Evolutionary conservation across 2,113 vertebrate species (phyloP), one percentile per base, ranked within the genome.

Genomic region (Ascaphus truei): DNA sequence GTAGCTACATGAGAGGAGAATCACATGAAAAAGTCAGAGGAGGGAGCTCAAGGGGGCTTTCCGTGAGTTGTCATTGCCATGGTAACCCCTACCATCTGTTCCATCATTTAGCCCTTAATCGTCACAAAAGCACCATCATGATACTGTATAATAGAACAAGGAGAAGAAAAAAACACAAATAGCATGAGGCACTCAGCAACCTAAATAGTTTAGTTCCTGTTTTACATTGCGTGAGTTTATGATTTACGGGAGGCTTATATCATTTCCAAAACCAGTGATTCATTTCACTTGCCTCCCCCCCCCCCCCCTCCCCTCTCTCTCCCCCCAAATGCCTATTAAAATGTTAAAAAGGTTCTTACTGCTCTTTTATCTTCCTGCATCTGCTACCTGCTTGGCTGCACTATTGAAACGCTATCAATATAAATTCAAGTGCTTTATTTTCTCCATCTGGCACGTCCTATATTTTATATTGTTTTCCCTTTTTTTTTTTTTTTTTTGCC

Each of bases 51-150:
- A 1, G 16, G 60, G 58, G 41, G 75, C 57, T 64, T 74, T 75
- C 51, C 45, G 20, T 29, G 1, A 41, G 66, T 75, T 77, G 73
- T 76, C 71, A 80, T 77, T 75, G 66, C 79, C 68, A 77, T 81
- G 72, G 76, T 79, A 82, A 81, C 68, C 8, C 36, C 57, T 43
- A 68, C 56, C 36, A 41, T 62, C 36, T 73, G 68, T 25, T 76
- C 63, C 43, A 66, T 76, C 59, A 75, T 61, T 75, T 29, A 22
- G 29, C 26, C 22, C 50, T 39, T 33, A 61, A 37, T 39, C 47
- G 74, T 73, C 48, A 75, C 27, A 18, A 50, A 77, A 62, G 58
- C 27, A 74, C 76, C 26, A 77, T 60, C 6, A 72, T 10, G 29
- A n/a, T n/a, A n/a, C n/a, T n/a, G 73, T 45, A 72, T 36, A 53